These are phyloP conservation scores for Typhlomys cinereus DNA, from an alignment of 2,113 vertebrate genomes.

Conservation along the genomic window DNA sequence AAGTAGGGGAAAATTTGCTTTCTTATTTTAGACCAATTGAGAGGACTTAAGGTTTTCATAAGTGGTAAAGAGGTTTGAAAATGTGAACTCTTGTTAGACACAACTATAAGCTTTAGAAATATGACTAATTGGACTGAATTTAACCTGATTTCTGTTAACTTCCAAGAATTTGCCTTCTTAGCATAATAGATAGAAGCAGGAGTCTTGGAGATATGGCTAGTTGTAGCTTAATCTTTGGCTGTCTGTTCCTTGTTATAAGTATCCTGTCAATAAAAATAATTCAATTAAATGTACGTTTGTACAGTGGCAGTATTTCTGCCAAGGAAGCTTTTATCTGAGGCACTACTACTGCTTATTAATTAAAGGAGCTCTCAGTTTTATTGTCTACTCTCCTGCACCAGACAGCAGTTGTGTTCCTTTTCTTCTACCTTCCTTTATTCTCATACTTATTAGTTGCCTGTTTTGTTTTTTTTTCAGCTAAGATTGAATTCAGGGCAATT, in stretches of 20 bases:
- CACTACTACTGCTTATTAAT: neutral
- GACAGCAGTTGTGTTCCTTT: neutral
- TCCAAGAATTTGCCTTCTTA: neutral
- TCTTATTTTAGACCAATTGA: neutral
- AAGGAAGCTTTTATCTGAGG: neutral
- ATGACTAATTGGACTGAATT: slow-evolving; percentile 6
- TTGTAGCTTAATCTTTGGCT: neutral
- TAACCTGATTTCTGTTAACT: neutral
- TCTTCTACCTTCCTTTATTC: neutral
- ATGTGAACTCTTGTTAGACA: neutral
- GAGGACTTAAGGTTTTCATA: neutral
- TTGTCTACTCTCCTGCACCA: neutral
- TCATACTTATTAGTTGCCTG: neutral
- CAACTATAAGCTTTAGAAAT: neutral
- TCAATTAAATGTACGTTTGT: neutral
- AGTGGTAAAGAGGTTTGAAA: neutral
- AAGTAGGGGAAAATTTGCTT: neutral
- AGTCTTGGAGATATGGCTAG: neutral
- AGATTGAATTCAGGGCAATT: slow-evolving; percentile 26
- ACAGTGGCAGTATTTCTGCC: neutral
- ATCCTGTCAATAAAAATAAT: slow-evolving; percentile 23
- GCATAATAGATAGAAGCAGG: neutral
- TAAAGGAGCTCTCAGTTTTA: neutral
- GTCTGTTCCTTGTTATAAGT: neutral
- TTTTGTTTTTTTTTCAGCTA: slow-evolving; percentile 40